Conservation (phyloP, 2,113 vertebrate species). For the Microcebus tavaratra region DNA sequence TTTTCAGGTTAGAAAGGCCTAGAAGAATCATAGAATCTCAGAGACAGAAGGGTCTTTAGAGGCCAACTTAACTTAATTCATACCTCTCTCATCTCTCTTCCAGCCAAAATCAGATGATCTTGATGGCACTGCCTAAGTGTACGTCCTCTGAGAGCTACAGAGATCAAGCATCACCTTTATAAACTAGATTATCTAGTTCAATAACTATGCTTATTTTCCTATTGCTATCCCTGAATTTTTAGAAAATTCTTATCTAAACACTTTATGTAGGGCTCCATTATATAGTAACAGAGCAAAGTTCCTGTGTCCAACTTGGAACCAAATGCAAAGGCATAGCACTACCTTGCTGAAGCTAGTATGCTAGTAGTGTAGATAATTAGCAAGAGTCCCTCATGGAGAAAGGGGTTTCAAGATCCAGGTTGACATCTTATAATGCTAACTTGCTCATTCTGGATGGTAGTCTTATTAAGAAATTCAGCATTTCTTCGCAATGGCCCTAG, state of each 20-base stretch:
- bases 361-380: background rate
- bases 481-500: background rate
- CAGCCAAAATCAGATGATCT: background rate
- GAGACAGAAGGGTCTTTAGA: background rate
- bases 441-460: background rate
- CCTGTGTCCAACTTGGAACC: background rate
- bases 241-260: conserved; percentile 8
- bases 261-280: background rate
- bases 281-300: background rate
- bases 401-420: background rate
- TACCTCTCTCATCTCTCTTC: background rate
- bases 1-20: conserved; percentile 29
- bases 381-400: background rate
- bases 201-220: conserved; percentile 6
- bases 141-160: background rate
- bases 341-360: background rate
- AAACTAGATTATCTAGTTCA: background rate
- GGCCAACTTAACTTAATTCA: background rate
- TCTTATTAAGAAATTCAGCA: conserved; percentile 36
- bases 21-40: conserved; percentile 21
- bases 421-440: conserved; percentile 12
- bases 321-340: background rate
- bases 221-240: background rate
- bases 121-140: background rate
- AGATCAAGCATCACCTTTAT: conserved; percentile 14